Percentiles rank a stretch among this genome's conserved stretches.
Conservation (phyloP, 2,888 invertebrate species). For the Eledona agricola region DNA sequence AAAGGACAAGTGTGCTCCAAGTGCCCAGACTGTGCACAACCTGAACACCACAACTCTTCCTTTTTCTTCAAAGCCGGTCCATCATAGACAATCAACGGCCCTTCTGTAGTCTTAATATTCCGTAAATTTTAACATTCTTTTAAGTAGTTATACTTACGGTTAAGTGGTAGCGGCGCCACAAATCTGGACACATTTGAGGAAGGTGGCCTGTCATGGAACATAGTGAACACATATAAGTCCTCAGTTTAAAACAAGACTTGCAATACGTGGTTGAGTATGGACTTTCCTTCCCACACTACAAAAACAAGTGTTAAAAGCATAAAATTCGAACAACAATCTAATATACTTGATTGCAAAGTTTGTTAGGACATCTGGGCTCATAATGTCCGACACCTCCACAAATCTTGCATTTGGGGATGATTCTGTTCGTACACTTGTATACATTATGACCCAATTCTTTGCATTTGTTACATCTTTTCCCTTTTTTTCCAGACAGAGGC, state of each 20-base stretch:
- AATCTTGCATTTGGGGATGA: conserved; percentile 67
- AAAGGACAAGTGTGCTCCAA: conserved; percentile 52
- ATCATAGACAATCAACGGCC: conserved; percentile 49
- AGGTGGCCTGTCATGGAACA: conserved; percentile 73
- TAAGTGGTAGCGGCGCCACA: conserved; percentile 79
- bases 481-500: conserved; percentile 33
- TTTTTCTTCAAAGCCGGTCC: conserved; percentile 53
- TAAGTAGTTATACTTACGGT: conserved; percentile 65
- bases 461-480: conserved; percentile 68
- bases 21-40: conserved; percentile 62
- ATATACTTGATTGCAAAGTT: conserved; percentile 75
- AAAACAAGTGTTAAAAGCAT: no score
- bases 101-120: conserved; percentile 48
- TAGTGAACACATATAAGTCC: conserved; percentile 65
- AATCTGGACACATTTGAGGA: conserved; percentile 72
- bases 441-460: conserved; percentile 71
- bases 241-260: conserved; percentile 68
- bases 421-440: conserved; percentile 67
- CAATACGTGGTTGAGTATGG: conserved; percentile 68
- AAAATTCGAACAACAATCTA: no score
- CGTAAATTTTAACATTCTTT: conserved; percentile 1
- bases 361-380: conserved; percentile 74
- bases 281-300: conserved; percentile 71
- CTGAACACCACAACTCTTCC: conserved; percentile 60
- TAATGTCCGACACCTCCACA: conserved; percentile 74